Evolutionary conservation across 2,113 vertebrate species (phyloP).

Genomic region (Ptilorrhoa leucosticta): DNA sequence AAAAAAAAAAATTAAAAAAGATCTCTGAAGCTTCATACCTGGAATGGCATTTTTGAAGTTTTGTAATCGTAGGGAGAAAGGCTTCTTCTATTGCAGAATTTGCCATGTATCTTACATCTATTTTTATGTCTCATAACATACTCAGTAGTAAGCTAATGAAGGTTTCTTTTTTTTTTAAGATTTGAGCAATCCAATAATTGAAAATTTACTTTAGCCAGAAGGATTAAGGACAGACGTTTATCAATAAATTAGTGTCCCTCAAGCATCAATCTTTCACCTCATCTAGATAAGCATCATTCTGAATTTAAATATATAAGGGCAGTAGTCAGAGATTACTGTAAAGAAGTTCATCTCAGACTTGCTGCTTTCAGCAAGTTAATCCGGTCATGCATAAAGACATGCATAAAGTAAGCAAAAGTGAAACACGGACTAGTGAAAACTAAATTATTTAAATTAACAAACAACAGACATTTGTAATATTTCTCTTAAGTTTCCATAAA

Average conservation of each 20-base stretch:
- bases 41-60: neutral
- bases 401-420: neutral
- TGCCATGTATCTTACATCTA: neutral
- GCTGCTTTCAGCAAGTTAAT: neutral
- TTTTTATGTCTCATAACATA: neutral
- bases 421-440: neutral
- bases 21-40: neutral
- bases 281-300: neutral
- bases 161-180: neutral
- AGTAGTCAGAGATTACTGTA: neutral
- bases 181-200: neutral
- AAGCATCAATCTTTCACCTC: neutral
- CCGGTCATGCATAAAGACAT: neutral
- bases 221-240: neutral
- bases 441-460: neutral
- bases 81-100: neutral
- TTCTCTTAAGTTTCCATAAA: neutral
- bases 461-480: neutral
- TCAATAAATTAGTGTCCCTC: neutral
- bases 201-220: neutral
- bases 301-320: neutral
- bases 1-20: fast-evolving
- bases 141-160: neutral
- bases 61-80: neutral
- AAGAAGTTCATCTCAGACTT: neutral